Base-by-base conservation (phyloP, 1,140 invertebrate species). In the Drosophila erecta region DNA sequence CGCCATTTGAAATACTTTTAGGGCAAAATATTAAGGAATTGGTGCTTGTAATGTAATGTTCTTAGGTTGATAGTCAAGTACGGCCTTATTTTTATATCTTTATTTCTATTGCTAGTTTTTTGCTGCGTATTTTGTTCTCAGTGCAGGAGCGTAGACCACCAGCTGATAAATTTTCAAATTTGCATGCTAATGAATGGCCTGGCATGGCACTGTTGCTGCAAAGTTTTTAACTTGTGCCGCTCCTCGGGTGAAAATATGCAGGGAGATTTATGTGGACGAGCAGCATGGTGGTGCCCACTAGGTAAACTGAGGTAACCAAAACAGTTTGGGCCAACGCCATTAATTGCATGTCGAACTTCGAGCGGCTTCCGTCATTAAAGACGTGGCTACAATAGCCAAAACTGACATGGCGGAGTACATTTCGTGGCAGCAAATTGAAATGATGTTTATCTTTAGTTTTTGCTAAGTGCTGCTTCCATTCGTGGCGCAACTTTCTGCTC, bases 151-250 rank as follows among this genome's bases (percentile, higher is more conserved):
- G 12, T 11, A 37, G 41, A 49, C 58, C 57, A 59, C 47, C 61
- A 70, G 40, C 61, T 72, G 62, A 81, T 86, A 81, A 86, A 77
- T 86, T 85, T 81, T 65, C 55, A 86, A 86, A 85, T 81, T 81
- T 74, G 56, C 81, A 81, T 86, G 73, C 77, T 84, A 81, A 77
- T 77, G 73, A 86, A 85, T 81, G 73, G 81, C 57, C 58, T 58
- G 77, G 67, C 60, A 44, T 58, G 77, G 73, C 60, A 47, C 58
- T 51, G 50, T 67, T 51, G 50, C 46, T 72, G 57, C 35, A 60
- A 60, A 74, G 67, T 67, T 71, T 72, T 76, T 80, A 64, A 62
- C 73, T 46, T 61, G 38, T 70, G 49, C 71, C 40, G 46, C 46
- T 50, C 43, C 51, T 30, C 35, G 24, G 11, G 24, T 37, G 40